Base-by-base conservation (phyloP, 2,888 invertebrate species). In the Lasius fuliginosus region DNA sequence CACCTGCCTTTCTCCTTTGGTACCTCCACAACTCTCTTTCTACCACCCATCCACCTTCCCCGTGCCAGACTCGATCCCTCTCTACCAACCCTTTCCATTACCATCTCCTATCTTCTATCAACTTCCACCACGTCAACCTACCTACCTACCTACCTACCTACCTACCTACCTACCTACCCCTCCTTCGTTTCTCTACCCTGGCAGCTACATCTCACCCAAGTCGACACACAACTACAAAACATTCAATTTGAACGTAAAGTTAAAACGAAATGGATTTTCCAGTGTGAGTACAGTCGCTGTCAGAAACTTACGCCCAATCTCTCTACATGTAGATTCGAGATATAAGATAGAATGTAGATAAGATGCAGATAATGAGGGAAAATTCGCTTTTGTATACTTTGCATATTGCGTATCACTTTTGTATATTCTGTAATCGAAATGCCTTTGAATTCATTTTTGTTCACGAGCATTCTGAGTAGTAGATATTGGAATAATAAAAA, bases 211-310 rank as follows among this genome's bases (percentile, higher is more conserved):
- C 86, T 85, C 89, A 90, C 89, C 88, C 87, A 90, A 90, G 90
- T 92, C 92, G 93, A 90, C 91, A 89, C 92, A 92, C 92, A 95
- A 95, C 95, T 95, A 95, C 96, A 95, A 96, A 96, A 95, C 96
- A 95, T 96, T 96, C 96, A 95, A 96, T 96, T 96, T 96, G 95
- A 95, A 95, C 95, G 95, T 95, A 95, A 95, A 96, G 95, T 96
- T 95, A 95, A 95, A 96, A 95, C 95, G 95, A 96, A 96, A 96
- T 96, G 95, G 96, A 96, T 96, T 96, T 96, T 95, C 95, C 95
- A 95, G 95, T 94, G 94, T 94, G 95, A 58, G 95, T 92, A 92
- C 91, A 91, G 90, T 92, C 91, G 42, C 71, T 75, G 65, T 33
- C 56, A 68, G 81, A 82, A 76, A 42, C 62, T 68, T 27, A 27